These are phyloP conservation scores for Dolichotis patagonum DNA, from an alignment of 2,113 vertebrate species.

Conservation along the genomic window DNA sequence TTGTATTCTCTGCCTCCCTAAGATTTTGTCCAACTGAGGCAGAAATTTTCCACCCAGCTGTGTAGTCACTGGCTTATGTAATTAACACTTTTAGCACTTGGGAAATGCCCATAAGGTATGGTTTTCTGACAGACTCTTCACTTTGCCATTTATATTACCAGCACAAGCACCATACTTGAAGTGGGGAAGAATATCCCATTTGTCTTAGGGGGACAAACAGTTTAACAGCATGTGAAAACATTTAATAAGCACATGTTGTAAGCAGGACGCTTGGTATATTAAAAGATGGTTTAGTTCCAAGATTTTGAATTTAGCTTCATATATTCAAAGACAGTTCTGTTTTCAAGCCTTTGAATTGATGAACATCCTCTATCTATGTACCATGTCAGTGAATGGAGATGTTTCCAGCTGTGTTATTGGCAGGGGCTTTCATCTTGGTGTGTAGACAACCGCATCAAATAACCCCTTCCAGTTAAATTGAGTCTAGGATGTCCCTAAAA, in stretches of 20 bases:
- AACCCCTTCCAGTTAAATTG: constrained; percentile 38
- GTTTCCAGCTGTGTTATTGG: constrained; percentile 33
- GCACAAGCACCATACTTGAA: not conserved
- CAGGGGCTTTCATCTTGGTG: constrained; percentile 62
- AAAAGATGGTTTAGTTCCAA: constrained; percentile 7
- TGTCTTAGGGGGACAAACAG: constrained; percentile 42
- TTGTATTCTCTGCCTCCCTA: not conserved
- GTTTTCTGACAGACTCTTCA: constrained; percentile 1
- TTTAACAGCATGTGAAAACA: constrained; percentile 66
- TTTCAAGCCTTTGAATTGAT: constrained; percentile 53
- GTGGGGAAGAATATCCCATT: not conserved
- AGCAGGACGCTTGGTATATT: not conserved
- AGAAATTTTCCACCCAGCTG: not conserved
- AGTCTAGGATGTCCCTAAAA: constrained; percentile 48
- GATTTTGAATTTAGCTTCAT: not conserved
- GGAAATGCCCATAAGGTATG: not conserved
- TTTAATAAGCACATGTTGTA: constrained; percentile 62
- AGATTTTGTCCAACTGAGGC: constrained; percentile 44
- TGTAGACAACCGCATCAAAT: constrained; percentile 48
- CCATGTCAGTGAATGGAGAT: not conserved
- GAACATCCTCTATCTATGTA: not conserved
- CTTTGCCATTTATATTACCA: constrained; percentile 7
- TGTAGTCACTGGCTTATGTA: constrained; percentile 15
- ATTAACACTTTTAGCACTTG: not conserved
- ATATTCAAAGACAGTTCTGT: constrained; percentile 29